These are phyloP conservation scores for Metridium senile DNA, from an alignment of 92 coral and sea anemone genomes.

Conservation along the genomic window DNA sequence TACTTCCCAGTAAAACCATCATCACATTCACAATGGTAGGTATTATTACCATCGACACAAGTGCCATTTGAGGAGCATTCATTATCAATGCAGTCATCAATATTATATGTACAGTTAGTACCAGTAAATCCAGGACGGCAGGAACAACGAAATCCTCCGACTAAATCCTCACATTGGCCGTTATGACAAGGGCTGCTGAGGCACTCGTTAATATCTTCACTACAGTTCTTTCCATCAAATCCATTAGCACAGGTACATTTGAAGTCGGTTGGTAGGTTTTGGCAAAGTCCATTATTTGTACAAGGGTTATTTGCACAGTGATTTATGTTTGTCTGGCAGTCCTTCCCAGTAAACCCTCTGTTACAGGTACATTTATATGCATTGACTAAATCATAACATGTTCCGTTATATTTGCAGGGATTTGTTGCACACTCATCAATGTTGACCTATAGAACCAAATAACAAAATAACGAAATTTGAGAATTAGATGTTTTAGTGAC, in stretches of 20 bases:
- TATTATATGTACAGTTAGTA: constrained; percentile 24
- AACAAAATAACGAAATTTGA: too few species aligned
- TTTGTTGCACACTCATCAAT: constrained; percentile 27
- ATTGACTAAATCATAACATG: constrained; percentile 41
- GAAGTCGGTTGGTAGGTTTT: constrained; percentile 21
- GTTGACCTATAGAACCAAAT: too few species aligned
- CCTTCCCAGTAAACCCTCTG: constrained; percentile 26
- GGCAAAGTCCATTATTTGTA: constrained; percentile 37
- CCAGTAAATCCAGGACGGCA: constrained; percentile 49
- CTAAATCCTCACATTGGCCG: constrained; percentile 40
- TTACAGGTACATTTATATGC: constrained; percentile 32
- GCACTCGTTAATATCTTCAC: constrained; percentile 43
- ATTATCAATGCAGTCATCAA: constrained; percentile 40
- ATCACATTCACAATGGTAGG: constrained; percentile 33
- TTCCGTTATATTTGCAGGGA: constrained; percentile 36
- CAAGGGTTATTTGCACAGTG: constrained; percentile 43
- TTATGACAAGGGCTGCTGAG: constrained; percentile 34
- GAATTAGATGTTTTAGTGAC: too few species aligned
- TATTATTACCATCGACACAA: constrained; percentile 38
- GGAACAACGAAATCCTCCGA: constrained; percentile 33
- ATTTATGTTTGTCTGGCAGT: constrained; percentile 32
- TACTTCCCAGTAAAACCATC: constrained; percentile 31
- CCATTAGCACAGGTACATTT: constrained; percentile 34
- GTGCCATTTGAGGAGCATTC: constrained; percentile 19
- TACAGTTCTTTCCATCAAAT: constrained; percentile 46